Evolutionary conservation across 2,888 invertebrate species (phyloP).

Genomic region (Isoperla grammatica): DNA sequence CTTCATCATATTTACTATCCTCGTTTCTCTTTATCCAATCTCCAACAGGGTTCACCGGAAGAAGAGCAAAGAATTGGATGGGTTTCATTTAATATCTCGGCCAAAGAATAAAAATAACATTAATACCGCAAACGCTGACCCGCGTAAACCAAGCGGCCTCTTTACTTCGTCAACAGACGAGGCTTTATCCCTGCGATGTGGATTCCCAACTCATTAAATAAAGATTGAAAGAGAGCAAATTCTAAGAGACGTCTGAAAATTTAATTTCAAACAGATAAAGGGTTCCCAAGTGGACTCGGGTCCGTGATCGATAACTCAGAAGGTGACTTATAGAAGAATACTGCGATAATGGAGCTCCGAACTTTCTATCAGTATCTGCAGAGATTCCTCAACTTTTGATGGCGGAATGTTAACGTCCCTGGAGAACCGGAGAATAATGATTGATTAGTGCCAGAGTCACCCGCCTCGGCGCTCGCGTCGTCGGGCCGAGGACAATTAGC

Average conservation of each 20-base stretch:
- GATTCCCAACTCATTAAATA: conserved; percentile 18
- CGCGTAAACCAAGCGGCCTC: background rate
- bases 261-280: no score
- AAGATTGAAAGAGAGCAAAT: conserved; percentile 20
- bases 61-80: background rate
- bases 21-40: conserved; percentile 8
- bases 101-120: conserved; percentile 12
- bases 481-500: conserved; percentile 1
- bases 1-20: conserved; percentile 11
- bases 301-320: no score
- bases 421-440: conserved; percentile 1
- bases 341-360: no score
- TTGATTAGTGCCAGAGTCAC: background rate
- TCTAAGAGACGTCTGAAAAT: conserved; percentile 8
- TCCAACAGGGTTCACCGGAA: conserved; percentile 1
- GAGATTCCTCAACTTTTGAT: background rate
- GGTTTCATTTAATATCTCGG: conserved; percentile 8
- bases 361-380: no score
- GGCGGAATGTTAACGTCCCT: conserved; percentile 1
- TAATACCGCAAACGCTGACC: conserved; percentile 11
- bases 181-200: background rate
- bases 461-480: background rate
- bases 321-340: no score
- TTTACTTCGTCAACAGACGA: background rate
- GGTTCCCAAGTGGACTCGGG: no score